Conservation (phyloP, 2,888 invertebrate genomes). For the Erebia epiphron region DNA sequence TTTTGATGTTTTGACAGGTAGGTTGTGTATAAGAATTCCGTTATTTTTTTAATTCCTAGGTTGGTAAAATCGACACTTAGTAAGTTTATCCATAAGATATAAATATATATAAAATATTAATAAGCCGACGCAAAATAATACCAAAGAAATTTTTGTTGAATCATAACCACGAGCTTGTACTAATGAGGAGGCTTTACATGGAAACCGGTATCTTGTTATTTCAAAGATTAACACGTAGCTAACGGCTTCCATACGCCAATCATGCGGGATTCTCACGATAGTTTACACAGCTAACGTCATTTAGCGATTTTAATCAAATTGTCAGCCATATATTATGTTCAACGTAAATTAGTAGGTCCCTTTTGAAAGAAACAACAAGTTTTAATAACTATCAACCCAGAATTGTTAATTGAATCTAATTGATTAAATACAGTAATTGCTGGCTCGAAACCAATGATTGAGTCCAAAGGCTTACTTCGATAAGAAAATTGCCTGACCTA, state of each 20-base stretch:
- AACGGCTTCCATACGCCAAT: conserved; percentile 46
- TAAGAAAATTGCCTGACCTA: conserved; percentile 56
- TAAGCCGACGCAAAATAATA: conserved; percentile 9
- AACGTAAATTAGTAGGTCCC: conserved; percentile 26
- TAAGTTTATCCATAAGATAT: background rate
- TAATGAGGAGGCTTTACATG: conserved; percentile 17
- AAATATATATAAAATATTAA: background rate
- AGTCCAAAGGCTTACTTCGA: conserved; percentile 44
- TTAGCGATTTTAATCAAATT: conserved; percentile 55
- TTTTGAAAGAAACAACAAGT: conserved; percentile 13
- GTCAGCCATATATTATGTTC: conserved; percentile 24
- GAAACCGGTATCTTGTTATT: conserved; percentile 37
- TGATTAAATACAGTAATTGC: conserved; percentile 55
- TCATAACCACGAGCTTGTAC: conserved; percentile 9
- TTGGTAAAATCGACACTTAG: background rate
- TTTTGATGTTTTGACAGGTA: no score
- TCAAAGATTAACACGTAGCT: conserved; percentile 47
- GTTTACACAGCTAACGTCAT: conserved; percentile 51
- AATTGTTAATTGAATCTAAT: conserved; percentile 57
- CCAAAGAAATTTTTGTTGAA: background rate
- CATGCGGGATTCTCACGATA: conserved; percentile 61
- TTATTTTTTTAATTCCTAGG: no score
- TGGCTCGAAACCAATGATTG: conserved; percentile 46
- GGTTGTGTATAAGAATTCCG: no score
- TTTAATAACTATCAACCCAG: conserved; percentile 17